Percentiles rank a stretch among this genome's conserved stretches.
Evolutionary conservation across 2,797 vertebrate species (phyloP).

Genomic region (Aldrovandia affinis): DNA sequence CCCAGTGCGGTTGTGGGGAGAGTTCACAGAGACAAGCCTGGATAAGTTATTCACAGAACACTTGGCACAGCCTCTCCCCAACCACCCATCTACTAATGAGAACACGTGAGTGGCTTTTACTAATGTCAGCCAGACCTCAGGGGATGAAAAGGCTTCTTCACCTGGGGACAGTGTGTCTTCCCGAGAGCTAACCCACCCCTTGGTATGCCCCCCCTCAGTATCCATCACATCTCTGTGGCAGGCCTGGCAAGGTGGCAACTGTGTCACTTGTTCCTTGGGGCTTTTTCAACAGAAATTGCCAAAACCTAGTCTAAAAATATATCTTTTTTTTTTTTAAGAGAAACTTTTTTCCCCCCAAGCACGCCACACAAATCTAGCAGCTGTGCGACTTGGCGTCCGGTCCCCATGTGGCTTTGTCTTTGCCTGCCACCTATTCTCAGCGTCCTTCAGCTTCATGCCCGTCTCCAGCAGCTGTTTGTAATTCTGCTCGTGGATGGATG

Average conservation of each 20-base stretch:
- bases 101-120: background rate
- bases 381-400: slow-evolving; percentile 39
- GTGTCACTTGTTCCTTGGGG: background rate
- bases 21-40: background rate
- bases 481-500: slow-evolving; percentile 51
- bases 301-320: background rate
- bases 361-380: slow-evolving; percentile 25
- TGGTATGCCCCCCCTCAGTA: background rate
- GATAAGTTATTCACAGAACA: background rate
- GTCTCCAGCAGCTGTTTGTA: slow-evolving; percentile 54
- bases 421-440: slow-evolving; percentile 50
- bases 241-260: background rate
- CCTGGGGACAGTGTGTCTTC: background rate
- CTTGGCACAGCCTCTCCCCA: background rate
- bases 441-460: slow-evolving; percentile 54
- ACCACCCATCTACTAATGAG: slow-evolving; percentile 15
- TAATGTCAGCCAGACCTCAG: slow-evolving; percentile 27
- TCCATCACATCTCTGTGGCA: background rate
- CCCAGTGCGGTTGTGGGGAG: background rate
- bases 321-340: background rate
- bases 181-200: background rate
- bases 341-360: slow-evolving; percentile 1
- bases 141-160: slow-evolving; percentile 32
- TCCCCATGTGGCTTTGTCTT: slow-evolving; percentile 57
- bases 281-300: background rate